Conservation (phyloP, 64 coral and sea anemone species). For the Anthopleura sola region DNA sequence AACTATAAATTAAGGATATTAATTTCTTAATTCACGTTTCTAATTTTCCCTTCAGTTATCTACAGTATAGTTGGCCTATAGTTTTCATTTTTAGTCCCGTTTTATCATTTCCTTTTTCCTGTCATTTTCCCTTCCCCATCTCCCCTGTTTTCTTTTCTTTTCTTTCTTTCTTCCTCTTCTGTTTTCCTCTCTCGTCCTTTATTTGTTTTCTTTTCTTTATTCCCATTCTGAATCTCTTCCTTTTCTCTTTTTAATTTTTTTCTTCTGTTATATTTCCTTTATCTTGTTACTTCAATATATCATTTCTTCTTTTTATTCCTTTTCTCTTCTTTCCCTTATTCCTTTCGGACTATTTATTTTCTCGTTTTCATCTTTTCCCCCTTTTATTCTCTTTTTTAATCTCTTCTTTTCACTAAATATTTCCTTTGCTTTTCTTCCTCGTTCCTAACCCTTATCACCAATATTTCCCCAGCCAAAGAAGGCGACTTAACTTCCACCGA, state of each 20-base stretch:
- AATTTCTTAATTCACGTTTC: too few species aligned
- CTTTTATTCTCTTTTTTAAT: not conserved
- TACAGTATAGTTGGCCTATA: too few species aligned
- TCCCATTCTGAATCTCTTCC: not conserved
- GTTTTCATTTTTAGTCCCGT: too few species aligned
- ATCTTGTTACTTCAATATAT: too few species aligned
- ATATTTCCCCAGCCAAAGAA: conserved; percentile 48
- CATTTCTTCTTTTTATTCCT: not conserved
- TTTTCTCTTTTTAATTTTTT: not conserved
- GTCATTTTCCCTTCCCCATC: too few species aligned
- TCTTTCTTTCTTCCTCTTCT: too few species aligned
- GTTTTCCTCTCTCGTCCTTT: not conserved
- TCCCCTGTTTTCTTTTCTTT: too few species aligned
- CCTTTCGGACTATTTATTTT: not conserved
- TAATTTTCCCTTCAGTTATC: too few species aligned
- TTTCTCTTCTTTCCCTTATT: not conserved
- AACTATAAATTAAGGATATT: too few species aligned
- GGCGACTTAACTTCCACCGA: conserved; percentile 26
- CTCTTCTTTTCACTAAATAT: not conserved
- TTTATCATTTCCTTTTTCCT: too few species aligned
- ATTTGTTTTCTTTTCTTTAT: too few species aligned
- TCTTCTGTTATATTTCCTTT: not conserved
- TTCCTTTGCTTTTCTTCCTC: not conserved
- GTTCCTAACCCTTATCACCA: not conserved
- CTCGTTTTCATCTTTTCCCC: not conserved